Evolutionary conservation across 2,888 invertebrate species (phyloP), one percentile per base, ranked within the genome.

Genomic region (Himalopsyche kuldschensis): DNA sequence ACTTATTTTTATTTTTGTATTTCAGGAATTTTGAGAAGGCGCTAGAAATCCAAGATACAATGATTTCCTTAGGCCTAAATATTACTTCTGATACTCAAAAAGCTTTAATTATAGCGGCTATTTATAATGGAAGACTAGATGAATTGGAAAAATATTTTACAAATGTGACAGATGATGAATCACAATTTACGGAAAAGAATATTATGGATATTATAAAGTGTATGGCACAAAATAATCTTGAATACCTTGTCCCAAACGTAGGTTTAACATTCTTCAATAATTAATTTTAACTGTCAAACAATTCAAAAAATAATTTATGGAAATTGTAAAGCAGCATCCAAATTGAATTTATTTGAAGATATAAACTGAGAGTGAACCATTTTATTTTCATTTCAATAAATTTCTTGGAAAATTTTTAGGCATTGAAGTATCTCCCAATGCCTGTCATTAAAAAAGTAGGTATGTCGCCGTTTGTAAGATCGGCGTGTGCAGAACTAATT

Each of bases 1-100:
- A 41, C 15, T 41, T 41, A 35, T 69, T 69, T 69, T 41, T 41
- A 35, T 69, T 69, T 69, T 15, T 27, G 2, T 69, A 27, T 69
- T 87, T 88, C 41, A 78, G 89, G 89, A 0, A 90, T 92, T 85
- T 81, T 91, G 1, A 81, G 89, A 1, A 91, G 35, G 92, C 91
- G 2, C 88, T 92, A 87, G 89, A 91, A 83, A 91, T 94, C 0
- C 87, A 93, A 5, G 90, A 90, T 48, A 93, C 92, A 88, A 94
- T 95, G 94, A 90, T 89, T 78, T 91, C 93, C 0, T 90, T 93
- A 0, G 92, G 93, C 81, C 87, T 95, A 1, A 87, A 89, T 0
- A 88, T 89, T 3, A 91, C 91, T 24, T 85, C 89, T 3, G 90
- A 91, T 47, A 94, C 94, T 0, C 91, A 92, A 84, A 90, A 91